phyloP scores from a whole-genome alignment of 2,113 vertebrate genomes.

The Reinhardtius hippoglossoides region DNA sequence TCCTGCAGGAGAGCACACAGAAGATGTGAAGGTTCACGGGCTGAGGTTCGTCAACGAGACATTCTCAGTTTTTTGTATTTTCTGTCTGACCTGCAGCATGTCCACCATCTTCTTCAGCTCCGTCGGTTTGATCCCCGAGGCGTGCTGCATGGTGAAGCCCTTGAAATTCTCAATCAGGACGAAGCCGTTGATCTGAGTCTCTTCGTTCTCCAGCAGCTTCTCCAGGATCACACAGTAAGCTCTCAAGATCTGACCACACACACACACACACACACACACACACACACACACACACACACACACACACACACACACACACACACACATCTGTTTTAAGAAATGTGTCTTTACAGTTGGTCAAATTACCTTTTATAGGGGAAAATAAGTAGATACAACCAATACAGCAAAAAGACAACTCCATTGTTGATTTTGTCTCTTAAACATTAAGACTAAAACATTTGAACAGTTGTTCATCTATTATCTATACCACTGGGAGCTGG shows the following conservation, averaged over 20 bases:
- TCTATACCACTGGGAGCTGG: too few species aligned
- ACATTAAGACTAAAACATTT: too few species aligned
- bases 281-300: slow-evolving; percentile 2
- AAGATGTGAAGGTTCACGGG: not conserved
- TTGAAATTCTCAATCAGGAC: slow-evolving; percentile 98
- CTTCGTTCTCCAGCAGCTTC: slow-evolving; percentile 94
- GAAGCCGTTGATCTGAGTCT: slow-evolving; percentile 98
- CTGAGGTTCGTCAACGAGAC: not conserved
- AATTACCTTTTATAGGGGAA: not conserved
- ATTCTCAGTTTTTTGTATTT: too few species aligned
- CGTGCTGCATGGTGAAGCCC: slow-evolving; percentile 98
- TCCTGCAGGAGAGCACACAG: slow-evolving; percentile 82
- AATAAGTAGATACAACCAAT: too few species aligned
- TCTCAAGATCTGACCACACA: slow-evolving; percentile 87
- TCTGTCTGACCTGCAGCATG: slow-evolving; percentile 92
- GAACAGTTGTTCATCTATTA: too few species aligned
- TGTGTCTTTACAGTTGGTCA: not conserved
- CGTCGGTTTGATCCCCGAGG: slow-evolving; percentile 90
- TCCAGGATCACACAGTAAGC: slow-evolving; percentile 97
- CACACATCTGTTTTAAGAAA: not conserved
- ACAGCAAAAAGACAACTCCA: too few species aligned
- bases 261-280: slow-evolving; percentile 5
- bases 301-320: not conserved
- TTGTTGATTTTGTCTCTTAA: too few species aligned
- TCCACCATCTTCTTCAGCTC: slow-evolving; percentile 99